Base-by-base conservation (phyloP, 2,888 invertebrate genomes). In the Cosmia pyralina region DNA sequence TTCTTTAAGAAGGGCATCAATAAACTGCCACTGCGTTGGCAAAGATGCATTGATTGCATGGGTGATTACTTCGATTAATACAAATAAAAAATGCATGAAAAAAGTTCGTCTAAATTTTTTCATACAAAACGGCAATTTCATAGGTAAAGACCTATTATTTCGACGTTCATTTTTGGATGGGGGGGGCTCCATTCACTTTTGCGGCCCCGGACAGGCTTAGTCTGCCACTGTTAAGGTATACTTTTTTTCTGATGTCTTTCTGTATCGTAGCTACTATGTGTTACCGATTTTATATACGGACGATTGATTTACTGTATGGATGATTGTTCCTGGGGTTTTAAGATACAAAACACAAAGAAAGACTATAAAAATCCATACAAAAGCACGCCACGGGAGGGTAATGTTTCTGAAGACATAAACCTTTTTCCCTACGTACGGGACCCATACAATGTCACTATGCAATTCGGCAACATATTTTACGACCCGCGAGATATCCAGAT, bases 401-500 rank as follows among this genome's bases (percentile, higher is more conserved):
- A 15, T 2, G 2, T 19, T 44, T 71, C 17, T 41, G 13, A 52
- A 52, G 7, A 15, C 17, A 46, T 15, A 59, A 19, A 6, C 13
- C 22, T 57, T 11, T 64, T 11, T 4, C n/a, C 2, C 13, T 28
- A 59, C 17, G 53, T 64, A 62, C 58, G 28, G 64, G 34, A 44
- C 59, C 57, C 38, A 22, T 50, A 50, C 19, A 38, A 58, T 58
- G 11, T 59, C 10, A 34, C 28, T 38, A 38, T 55, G 68, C 62
- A 75, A 70, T 60, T 65, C 48, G 0, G 44, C 69, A 68, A 68
- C 52, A 55, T 70, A 65, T 52, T 81, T 70, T 65, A 69, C 66
- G 50, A 28, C 11, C 11, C n/a, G 22, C 17, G 55, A 64, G 64
- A 57, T 48, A 53, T 72, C 69, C 59, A 77, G 82, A 77, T 81